A percentile compares a stretch with the other conserved stretches of the same genome.
Evolutionary conservation across 30 jellyfish, hydroid and myxozoan genomes (phyloP).

Genomic region (Aurelia sp.): DNA sequence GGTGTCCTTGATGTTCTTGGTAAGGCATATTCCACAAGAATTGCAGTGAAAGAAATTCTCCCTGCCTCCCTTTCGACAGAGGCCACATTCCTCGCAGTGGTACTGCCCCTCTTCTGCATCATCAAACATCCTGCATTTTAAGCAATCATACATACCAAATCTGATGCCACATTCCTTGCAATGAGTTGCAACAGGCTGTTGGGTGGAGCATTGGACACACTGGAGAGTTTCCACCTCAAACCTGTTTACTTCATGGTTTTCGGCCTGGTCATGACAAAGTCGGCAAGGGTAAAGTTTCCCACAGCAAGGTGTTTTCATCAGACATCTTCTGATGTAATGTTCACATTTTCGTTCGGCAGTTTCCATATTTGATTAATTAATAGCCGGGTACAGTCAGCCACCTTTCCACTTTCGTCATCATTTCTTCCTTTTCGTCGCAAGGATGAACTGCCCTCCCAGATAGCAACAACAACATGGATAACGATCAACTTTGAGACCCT

Average conservation of each 20-base stretch:
- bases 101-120: constrained; percentile 85
- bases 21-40: constrained; percentile 77
- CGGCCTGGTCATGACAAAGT: constrained; percentile 65
- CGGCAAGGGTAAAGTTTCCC: constrained; percentile 76
- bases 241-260: constrained; percentile 85
- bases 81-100: constrained; percentile 93
- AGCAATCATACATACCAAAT: constrained; percentile 89
- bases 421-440: no score
- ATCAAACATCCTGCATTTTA: constrained; percentile 84
- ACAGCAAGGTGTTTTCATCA: constrained; percentile 84
- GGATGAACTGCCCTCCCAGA: no score
- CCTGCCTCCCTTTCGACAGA: constrained; percentile 92
- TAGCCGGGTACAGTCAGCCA: no score
- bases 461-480: no score
- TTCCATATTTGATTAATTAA: neutral
- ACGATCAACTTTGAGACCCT: no score
- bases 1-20: constrained; percentile 42
- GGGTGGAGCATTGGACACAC: constrained; percentile 73
- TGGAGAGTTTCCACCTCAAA: constrained; percentile 42
- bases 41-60: constrained; percentile 84
- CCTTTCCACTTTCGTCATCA: no score
- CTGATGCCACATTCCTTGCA: constrained; percentile 80
- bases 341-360: constrained; percentile 26
- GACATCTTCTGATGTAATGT: constrained; percentile 84
- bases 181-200: constrained; percentile 70